phyloP scores from a whole-genome alignment of 2,888 invertebrate genomes.

The Drosophila meridionalis region DNA sequence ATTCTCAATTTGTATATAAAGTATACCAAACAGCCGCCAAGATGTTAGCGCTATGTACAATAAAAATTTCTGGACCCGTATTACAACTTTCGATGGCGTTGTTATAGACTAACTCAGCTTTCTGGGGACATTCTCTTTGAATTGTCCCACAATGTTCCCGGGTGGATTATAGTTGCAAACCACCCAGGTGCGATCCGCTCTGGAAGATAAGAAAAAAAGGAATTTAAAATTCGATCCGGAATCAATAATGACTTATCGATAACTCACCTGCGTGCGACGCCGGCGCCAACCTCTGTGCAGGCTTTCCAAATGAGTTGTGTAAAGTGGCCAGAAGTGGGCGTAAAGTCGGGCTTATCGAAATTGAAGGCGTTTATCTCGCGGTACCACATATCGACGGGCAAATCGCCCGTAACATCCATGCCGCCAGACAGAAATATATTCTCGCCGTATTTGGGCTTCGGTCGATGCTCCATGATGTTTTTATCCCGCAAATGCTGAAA shows the following conservation, averaged over 20 bases:
- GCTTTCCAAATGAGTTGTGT: slow-evolving; percentile 94
- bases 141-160: slow-evolving; percentile 93
- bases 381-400: slow-evolving; percentile 88
- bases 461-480: slow-evolving; percentile 90
- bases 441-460: slow-evolving; percentile 92
- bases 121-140: slow-evolving; percentile 89
- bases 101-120: slow-evolving; percentile 34
- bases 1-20: background rate
- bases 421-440: slow-evolving; percentile 93
- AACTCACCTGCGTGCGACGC: slow-evolving; percentile 85
- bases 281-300: slow-evolving; percentile 91
- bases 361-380: slow-evolving; percentile 90
- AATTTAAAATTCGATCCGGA: background rate
- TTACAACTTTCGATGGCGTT: background rate
- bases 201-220: background rate
- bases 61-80: slow-evolving; percentile 40
- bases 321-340: slow-evolving; percentile 91
- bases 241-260: background rate
- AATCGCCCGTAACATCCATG: slow-evolving; percentile 86
- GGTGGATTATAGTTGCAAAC: slow-evolving; percentile 96
- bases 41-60: background rate
- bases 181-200: slow-evolving; percentile 88
- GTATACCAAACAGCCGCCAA: background rate
- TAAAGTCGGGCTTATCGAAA: slow-evolving; percentile 88
- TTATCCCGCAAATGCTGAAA: slow-evolving; percentile 74